These are phyloP conservation scores for Sialis fuliginosa DNA, from an alignment of 2,888 invertebrate species.

Conservation along the genomic window DNA sequence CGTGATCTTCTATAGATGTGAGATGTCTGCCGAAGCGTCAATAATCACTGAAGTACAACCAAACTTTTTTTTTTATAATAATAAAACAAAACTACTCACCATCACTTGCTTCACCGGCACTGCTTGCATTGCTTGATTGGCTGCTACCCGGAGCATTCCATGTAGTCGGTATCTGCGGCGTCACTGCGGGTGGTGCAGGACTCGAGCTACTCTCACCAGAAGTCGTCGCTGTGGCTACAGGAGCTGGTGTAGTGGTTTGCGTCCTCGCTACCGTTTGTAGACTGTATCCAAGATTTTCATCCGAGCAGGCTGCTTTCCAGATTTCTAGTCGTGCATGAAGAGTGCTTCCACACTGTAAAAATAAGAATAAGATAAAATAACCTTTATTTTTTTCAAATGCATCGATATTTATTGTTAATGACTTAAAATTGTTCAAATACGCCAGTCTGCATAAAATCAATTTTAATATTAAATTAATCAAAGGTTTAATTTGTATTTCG, in stretches of 20 bases:
- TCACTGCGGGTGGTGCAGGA: conserved; percentile 14
- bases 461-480: too few relatives aligned
- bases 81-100: conserved; percentile 29
- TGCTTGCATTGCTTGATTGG: conserved; percentile 27
- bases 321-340: conserved; percentile 78
- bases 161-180: conserved; percentile 8
- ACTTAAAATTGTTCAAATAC: not conserved
- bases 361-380: conserved; percentile 6
- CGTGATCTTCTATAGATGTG: too few relatives aligned
- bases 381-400: not conserved
- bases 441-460: too few relatives aligned
- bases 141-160: conserved; percentile 15
- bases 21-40: not conserved
- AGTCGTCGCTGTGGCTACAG: conserved; percentile 23
- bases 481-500: too few relatives aligned
- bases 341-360: conserved; percentile 59
- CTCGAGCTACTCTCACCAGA: conserved; percentile 21
- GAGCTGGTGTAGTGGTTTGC: conserved; percentile 25
- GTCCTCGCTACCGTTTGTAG: conserved; percentile 27
- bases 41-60: too few relatives aligned
- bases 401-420: not conserved
- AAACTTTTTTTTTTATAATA: too few relatives aligned
- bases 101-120: conserved; percentile 50
- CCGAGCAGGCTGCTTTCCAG: conserved; percentile 67
- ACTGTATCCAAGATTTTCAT: conserved; percentile 21